Evolutionary conservation across 2,797 vertebrate genomes (phyloP).

Genomic region (Thamnophis elegans): DNA sequence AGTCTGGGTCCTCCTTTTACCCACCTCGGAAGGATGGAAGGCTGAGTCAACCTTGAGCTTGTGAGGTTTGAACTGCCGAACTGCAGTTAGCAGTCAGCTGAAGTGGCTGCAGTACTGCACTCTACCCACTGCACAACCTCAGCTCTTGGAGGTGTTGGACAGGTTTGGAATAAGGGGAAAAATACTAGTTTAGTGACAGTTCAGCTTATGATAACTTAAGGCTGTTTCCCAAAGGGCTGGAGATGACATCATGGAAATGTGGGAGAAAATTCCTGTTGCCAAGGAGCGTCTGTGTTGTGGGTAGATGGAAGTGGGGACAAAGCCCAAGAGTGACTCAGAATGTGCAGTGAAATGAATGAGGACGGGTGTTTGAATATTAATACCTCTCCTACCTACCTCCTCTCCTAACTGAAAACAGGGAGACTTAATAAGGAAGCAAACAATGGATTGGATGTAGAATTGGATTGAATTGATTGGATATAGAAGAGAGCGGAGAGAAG

Average conservation of each 20-base stretch:
- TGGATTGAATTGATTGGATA: not conserved
- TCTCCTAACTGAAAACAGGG: not conserved
- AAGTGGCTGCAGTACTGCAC: no score
- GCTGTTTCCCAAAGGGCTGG: not conserved
- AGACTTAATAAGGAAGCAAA: not conserved
- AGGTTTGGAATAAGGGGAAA: not conserved
- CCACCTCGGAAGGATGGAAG: no score
- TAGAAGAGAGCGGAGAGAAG: not conserved
- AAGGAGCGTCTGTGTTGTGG: not conserved
- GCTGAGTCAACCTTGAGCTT: no score
- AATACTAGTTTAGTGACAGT: not conserved
- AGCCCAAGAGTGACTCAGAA: not conserved
- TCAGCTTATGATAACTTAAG: not conserved
- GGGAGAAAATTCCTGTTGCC: not conserved
- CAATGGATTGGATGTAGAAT: not conserved
- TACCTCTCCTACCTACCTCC: not conserved
- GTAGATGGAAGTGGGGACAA: not conserved
- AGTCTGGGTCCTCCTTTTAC: no score
- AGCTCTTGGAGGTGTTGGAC: no score
- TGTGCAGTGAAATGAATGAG: not conserved
- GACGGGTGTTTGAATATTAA: not conserved
- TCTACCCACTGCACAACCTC: no score
- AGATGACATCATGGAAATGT: not conserved
- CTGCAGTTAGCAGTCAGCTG: no score
- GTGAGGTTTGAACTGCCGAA: no score